phyloP scores from a whole-genome alignment of 2,113 vertebrate genomes.

The Penelope pileata region DNA sequence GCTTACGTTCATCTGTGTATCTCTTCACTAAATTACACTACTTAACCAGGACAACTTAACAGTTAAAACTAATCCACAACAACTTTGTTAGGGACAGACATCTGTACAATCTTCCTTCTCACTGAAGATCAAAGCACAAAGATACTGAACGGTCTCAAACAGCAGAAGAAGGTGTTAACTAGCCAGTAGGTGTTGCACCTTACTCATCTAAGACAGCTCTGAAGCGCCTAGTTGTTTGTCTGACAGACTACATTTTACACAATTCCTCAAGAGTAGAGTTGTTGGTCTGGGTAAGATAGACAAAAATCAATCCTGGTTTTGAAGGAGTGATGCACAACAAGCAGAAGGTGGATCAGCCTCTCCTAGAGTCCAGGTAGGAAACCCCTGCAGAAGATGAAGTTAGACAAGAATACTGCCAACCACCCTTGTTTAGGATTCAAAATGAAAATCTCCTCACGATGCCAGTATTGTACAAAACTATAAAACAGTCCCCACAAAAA shows the following conservation, averaged over 20 bases:
- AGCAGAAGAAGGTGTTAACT: neutral
- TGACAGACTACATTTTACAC: neutral
- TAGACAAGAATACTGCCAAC: neutral
- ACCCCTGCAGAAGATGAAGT: neutral
- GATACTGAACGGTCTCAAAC: neutral
- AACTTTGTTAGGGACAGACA: neutral
- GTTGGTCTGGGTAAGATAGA: neutral
- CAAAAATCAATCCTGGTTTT: neutral
- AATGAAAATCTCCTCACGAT: neutral
- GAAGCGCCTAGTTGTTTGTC: neutral
- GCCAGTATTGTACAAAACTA: neutral
- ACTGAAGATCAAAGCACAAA: neutral
- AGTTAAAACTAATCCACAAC: neutral
- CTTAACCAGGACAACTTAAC: neutral
- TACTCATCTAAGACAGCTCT: neutral
- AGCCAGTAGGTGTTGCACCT: neutral
- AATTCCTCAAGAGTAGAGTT: neutral
- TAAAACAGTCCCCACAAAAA: neutral
- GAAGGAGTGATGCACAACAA: neutral
- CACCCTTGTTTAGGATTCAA: neutral
- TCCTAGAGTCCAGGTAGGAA: neutral
- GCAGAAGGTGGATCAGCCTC: neutral
- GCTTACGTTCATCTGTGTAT: neutral
- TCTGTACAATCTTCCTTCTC: neutral
- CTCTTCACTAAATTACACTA: neutral